A percentile compares a stretch with the other conserved stretches of the same genome.
phyloP scores from a whole-genome alignment of 2,888 invertebrate genomes.

The Empis stercorea region DNA sequence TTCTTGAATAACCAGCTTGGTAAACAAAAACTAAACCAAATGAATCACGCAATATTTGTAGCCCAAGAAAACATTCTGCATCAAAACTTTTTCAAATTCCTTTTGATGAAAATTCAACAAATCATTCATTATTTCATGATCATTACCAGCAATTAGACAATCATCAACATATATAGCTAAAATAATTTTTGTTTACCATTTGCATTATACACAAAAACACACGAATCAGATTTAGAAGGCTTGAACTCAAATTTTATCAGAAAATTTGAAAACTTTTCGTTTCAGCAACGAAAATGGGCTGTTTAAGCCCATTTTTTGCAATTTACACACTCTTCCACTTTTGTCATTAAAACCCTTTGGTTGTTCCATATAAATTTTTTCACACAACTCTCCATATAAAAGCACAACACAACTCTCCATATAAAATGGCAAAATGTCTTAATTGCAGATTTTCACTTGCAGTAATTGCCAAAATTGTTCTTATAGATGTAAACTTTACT shows the following conservation, averaged over 20 bases:
- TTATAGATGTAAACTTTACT: constrained; percentile 5
- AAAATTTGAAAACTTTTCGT: constrained; percentile 12
- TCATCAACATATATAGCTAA: too few relatives aligned
- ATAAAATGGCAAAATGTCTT: constrained; percentile 4
- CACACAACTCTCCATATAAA: constrained; percentile 1
- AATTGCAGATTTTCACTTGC: constrained; percentile 2
- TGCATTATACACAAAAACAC: constrained; percentile 10
- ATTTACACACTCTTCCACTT: constrained; percentile 8
- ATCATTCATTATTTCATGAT: background rate
- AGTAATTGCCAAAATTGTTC: constrained; percentile 4
- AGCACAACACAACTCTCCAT: constrained; percentile 3
- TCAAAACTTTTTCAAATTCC: constrained; percentile 3
- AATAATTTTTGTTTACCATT: constrained; percentile 4
- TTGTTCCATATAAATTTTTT: constrained; percentile 2
- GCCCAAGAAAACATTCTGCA: constrained; percentile 1
- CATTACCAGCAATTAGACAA: constrained; percentile 6
- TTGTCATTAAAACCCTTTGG: constrained; percentile 2
- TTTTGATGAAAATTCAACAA: constrained; percentile 4
- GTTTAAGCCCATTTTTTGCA: constrained; percentile 11
- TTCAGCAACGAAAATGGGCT: constrained; percentile 11
- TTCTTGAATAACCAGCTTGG: background rate
- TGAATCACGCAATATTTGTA: background rate
- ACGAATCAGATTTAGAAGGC: constrained; percentile 13
- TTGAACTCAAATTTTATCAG: constrained; percentile 11
- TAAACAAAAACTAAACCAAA: background rate